Conservation (phyloP, 1,140 invertebrate genomes). For the Chironomus striatipennis region DNA sequence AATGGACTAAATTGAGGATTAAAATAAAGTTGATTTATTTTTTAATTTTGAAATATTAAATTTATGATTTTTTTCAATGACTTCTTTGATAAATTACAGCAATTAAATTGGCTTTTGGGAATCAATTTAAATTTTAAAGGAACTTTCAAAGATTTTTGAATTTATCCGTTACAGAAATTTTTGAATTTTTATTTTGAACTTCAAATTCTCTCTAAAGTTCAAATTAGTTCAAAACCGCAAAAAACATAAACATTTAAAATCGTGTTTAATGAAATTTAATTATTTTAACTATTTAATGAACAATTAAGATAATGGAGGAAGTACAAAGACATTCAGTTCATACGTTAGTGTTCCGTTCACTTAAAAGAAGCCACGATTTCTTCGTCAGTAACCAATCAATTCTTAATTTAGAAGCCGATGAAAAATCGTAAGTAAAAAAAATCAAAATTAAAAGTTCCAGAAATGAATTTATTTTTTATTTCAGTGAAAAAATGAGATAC, state of each 20-base stretch:
- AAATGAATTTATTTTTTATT: slow-evolving; percentile 32
- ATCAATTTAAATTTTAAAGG: too few relatives aligned
- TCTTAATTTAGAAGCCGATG: slow-evolving; percentile 68
- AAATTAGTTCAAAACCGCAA: too few relatives aligned
- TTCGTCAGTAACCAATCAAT: slow-evolving; percentile 85
- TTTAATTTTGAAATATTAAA: too few relatives aligned
- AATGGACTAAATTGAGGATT: background rate
- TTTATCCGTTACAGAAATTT: too few relatives aligned
- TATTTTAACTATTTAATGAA: background rate
- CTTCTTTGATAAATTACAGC: too few relatives aligned
- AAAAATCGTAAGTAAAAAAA: slow-evolving; percentile 58
- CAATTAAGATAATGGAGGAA: slow-evolving; percentile 54
- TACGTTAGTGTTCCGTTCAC: slow-evolving; percentile 90
- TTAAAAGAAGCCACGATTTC: slow-evolving; percentile 97
- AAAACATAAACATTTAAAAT: too few relatives aligned
- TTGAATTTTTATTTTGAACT: too few relatives aligned
- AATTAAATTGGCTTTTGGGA: too few relatives aligned
- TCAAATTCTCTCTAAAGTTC: too few relatives aligned
- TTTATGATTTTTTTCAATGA: too few relatives aligned
- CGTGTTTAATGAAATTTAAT: background rate
- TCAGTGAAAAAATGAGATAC: slow-evolving; percentile 66
- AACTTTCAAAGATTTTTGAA: too few relatives aligned
- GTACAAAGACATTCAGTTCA: slow-evolving; percentile 95
- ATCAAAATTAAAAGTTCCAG: slow-evolving; percentile 25
- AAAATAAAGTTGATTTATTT: background rate